A percentile compares a stretch with the other conserved stretches of the same genome.
phyloP scores from a whole-genome alignment of 2,888 invertebrate species.

The Drosophila rellima region DNA sequence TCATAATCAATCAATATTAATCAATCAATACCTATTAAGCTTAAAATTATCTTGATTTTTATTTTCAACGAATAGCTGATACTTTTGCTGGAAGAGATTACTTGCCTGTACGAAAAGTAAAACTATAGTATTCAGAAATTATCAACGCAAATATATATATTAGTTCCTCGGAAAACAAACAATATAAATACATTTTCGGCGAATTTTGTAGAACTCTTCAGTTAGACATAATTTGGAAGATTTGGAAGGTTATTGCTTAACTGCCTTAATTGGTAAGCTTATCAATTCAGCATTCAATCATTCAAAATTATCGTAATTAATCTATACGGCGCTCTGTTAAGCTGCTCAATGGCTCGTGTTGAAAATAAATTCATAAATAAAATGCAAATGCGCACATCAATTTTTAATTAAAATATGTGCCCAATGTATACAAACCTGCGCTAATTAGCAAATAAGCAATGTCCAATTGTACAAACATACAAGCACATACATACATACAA shows the following conservation, averaged over 20 bases:
- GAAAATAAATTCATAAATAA: slow-evolving; percentile 65
- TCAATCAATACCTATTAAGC: no score
- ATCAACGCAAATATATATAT: no score
- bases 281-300: slow-evolving; percentile 17
- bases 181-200: no score
- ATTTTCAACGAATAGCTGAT: no score
- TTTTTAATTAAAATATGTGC: slow-evolving; percentile 74
- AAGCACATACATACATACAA: slow-evolving; percentile 4
- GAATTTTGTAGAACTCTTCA: background rate
- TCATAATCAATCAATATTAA: no score
- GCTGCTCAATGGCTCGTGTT: slow-evolving; percentile 37
- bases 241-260: background rate
- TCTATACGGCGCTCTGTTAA: slow-evolving; percentile 38
- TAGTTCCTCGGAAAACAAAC: no score
- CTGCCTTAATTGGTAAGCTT: slow-evolving; percentile 37
- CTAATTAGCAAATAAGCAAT: slow-evolving; percentile 58
- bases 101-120: no score
- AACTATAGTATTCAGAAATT: no score
- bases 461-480: slow-evolving; percentile 18
- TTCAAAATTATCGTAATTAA: slow-evolving; percentile 46
- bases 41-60: no score
- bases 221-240: background rate
- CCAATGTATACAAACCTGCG: slow-evolving; percentile 23
- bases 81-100: no score
- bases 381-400: slow-evolving; percentile 73